Evolutionary conservation across 2,797 vertebrate species (phyloP), one percentile per base, ranked within the genome.

Genomic region (Halcyon chelicuti): DNA sequence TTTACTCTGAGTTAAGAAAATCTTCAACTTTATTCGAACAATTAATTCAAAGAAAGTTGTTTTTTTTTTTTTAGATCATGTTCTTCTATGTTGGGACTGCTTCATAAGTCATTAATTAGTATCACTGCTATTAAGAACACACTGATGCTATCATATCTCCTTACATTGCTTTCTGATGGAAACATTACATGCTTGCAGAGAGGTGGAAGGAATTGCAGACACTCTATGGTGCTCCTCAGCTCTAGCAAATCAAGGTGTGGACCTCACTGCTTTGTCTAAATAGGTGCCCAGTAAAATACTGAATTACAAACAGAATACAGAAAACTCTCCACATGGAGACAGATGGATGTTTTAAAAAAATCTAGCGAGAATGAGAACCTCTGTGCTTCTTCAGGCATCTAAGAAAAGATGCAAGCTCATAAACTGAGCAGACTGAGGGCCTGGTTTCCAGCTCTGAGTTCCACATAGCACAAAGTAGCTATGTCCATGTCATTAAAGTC

Each of bases 11-110:
- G 46, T 95, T 86, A 96, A 88, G 55, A 76, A 95, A 93, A 86
- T 83, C 33, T 92, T 90, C 51, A 88, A 13, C 22, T 90, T 90
- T 95, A 92, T 84, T 90, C 73, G 49, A 93, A 85, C 78, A 90
- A 96, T 93, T 92, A 94, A 86, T 92, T 92, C 86, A 94, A 94
- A 94, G 58, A 93, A 84, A 71, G 86, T 16, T 57, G 19, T 58
- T 86, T 47, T 26, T 86, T 86, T 33, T 73, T 22, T 60, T 86
- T 46, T 85, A 39, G 37, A 39, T 39, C n/a, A 37, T 40, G 31
- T 86, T 86, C n/a, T 73, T 81, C 51, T 93, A 35, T 73, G 47
- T 23, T 87, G 33, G 29, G 76, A 95, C 90, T 95, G 76, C 63
- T 86, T 91, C 85, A 57, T 70, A 90, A 86, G 40, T 65, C 14